Evolutionary conservation across 1,140 invertebrate species (phyloP).

Genomic region (Daktulosphaira vitifoliae): DNA sequence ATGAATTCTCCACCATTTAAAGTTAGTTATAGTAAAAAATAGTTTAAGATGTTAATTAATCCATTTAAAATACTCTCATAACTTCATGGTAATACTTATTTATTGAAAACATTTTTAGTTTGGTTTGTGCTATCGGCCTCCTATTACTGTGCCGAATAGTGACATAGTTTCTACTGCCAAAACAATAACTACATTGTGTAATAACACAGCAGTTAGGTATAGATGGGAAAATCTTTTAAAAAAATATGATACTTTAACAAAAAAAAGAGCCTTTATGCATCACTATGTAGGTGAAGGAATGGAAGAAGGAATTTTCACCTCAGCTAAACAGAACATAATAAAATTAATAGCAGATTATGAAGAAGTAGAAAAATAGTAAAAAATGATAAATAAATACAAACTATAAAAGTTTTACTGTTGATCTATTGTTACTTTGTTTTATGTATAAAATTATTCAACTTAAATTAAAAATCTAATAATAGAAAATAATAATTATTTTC

Average conservation of each 20-base stretch:
- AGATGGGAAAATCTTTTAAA: slow-evolving; percentile 63
- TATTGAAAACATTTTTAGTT: slow-evolving; percentile 49
- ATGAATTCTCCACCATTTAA: neutral
- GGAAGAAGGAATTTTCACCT: slow-evolving; percentile 21
- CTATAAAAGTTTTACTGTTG: too few species aligned
- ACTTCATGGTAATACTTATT: too few species aligned
- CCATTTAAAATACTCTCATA: too few species aligned
- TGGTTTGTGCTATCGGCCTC: slow-evolving; percentile 41
- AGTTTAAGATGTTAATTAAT: too few species aligned
- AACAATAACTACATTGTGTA: slow-evolving; percentile 43
- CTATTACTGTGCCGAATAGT: neutral
- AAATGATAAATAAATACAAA: too few species aligned
- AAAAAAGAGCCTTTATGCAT: slow-evolving; percentile 22
- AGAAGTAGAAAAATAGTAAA: slow-evolving; percentile 8
- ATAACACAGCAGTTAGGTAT: slow-evolving; percentile 55
- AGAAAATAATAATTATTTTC: too few species aligned
- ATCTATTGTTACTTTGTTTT: too few species aligned
- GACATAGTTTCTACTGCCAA: neutral
- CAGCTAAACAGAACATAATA: neutral
- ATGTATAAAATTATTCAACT: too few species aligned
- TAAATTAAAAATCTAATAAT: too few species aligned
- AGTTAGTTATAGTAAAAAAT: too few species aligned
- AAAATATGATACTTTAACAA: slow-evolving; percentile 44
- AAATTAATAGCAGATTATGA: slow-evolving; percentile 22
- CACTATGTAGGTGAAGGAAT: slow-evolving; percentile 23